Evolutionary conservation across 2,888 invertebrate genomes (phyloP).

Genomic region (Rambutsinella grinnellia): DNA sequence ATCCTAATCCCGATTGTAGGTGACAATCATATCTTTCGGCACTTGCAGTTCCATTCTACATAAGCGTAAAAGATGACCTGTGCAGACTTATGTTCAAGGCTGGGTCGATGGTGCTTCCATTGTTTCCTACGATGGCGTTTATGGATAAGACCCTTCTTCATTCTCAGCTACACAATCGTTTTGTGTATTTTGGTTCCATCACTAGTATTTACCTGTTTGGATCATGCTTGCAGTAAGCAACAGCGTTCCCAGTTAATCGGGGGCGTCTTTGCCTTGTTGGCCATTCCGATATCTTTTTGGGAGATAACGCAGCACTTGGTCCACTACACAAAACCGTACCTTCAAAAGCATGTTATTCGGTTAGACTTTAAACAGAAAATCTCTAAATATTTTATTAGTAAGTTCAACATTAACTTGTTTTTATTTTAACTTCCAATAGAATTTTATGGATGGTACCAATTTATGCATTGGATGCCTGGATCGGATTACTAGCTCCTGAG

Average conservation of each 20-base stretch:
- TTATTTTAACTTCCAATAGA: constrained; percentile 73
- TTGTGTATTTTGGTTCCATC: constrained; percentile 88
- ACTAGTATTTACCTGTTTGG: constrained; percentile 78
- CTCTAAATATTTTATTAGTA: neutral
- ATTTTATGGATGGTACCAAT: constrained; percentile 99
- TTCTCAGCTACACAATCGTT: constrained; percentile 83
- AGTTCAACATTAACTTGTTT: constrained; percentile 4
- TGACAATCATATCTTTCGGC: no score
- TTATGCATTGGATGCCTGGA: constrained; percentile 94
- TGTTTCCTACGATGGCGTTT: constrained; percentile 77
- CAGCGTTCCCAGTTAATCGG: constrained; percentile 61
- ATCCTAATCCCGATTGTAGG: no score
- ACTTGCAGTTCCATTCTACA: no score
- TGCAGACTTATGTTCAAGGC: constrained; percentile 54
- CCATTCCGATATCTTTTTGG: constrained; percentile 93
- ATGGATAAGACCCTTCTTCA: constrained; percentile 90
- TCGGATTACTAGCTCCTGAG: constrained; percentile 87
- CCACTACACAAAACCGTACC: constrained; percentile 88
- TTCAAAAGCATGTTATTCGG: constrained; percentile 96
- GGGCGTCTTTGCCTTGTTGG: constrained; percentile 91
- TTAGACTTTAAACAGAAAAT: constrained; percentile 67
- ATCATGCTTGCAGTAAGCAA: constrained; percentile 57
- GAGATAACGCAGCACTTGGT: constrained; percentile 93
- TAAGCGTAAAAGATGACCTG: no score
- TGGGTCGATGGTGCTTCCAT: constrained; percentile 63